A percentile compares a stretch with the other conserved stretches of the same genome.
Conservation (phyloP, 2,113 vertebrate species). For the Myotis yumanensis region DNA sequence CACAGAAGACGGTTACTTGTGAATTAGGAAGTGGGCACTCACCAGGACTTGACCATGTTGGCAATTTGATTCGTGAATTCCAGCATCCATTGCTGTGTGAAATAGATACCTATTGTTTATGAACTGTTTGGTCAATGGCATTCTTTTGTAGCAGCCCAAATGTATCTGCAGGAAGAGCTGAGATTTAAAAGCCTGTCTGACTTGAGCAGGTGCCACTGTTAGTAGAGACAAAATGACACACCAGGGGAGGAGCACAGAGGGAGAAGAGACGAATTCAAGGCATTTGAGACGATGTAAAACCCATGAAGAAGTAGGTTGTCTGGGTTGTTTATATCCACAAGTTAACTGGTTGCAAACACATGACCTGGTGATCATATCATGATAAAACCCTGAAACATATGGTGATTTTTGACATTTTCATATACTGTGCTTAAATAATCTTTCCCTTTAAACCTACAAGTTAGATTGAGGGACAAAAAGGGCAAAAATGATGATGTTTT, state of each 20-base stretch:
- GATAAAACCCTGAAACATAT: not conserved
- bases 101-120: not conserved
- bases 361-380: not conserved
- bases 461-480: not conserved
- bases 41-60: not conserved
- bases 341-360: not conserved
- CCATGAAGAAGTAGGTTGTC: not conserved
- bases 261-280: not conserved
- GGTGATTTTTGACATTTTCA: not conserved
- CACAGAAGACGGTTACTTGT: not conserved
- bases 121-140: not conserved
- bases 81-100: not conserved
- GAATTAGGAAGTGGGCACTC: not conserved
- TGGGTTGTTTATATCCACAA: not conserved
- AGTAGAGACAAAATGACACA: not conserved
- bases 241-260: not conserved
- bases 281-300: not conserved
- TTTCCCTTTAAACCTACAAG: constrained; percentile 8
- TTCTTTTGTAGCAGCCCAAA: not conserved
- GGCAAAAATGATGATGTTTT: not conserved
- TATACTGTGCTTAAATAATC: not conserved
- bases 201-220: not conserved
- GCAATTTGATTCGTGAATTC: not conserved
- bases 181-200: not conserved
- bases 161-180: not conserved